Percentiles rank a stretch among this genome's conserved stretches.
These are phyloP conservation scores for Eretmocerus hayati DNA, from an alignment of 2,888 invertebrate genomes.

Conservation along the genomic window DNA sequence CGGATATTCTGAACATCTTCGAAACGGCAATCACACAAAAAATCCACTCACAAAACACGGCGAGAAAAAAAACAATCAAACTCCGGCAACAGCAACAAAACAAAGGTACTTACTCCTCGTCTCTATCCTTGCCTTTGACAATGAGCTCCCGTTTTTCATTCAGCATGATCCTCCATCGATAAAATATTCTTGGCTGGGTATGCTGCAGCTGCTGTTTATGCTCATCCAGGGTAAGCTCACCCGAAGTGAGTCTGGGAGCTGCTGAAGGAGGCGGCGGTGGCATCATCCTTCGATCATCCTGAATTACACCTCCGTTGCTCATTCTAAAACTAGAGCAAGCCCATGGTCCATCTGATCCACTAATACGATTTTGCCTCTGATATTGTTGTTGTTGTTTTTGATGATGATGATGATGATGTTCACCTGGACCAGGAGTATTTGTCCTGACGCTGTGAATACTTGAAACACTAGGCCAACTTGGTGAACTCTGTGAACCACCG, in stretches of 20 bases:
- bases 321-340: too few species aligned
- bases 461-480: slow-evolving; percentile 28
- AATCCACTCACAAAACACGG: not conserved
- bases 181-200: slow-evolving; percentile 24
- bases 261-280: slow-evolving; percentile 29
- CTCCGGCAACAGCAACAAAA: too few species aligned
- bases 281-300: slow-evolving; percentile 28
- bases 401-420: slow-evolving; percentile 6
- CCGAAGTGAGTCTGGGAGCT: not conserved
- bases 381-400: too few species aligned
- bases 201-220: slow-evolving; percentile 1
- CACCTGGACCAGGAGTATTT: slow-evolving; percentile 22
- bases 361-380: too few species aligned
- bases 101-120: slow-evolving; percentile 20
- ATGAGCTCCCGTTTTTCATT: slow-evolving; percentile 31
- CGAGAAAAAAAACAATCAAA: too few species aligned
- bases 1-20: not conserved
- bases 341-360: too few species aligned
- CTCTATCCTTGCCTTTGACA: slow-evolving; percentile 35
- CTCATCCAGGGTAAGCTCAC: not conserved
- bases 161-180: slow-evolving; percentile 34
- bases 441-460: slow-evolving; percentile 29
- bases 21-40: not conserved
- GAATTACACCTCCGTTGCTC: too few species aligned
- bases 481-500: too few species aligned